A percentile compares a stretch with the other conserved stretches of the same genome.
Evolutionary conservation across 2,113 vertebrate genomes (phyloP).

Genomic region (Gambusia holbrooki): DNA sequence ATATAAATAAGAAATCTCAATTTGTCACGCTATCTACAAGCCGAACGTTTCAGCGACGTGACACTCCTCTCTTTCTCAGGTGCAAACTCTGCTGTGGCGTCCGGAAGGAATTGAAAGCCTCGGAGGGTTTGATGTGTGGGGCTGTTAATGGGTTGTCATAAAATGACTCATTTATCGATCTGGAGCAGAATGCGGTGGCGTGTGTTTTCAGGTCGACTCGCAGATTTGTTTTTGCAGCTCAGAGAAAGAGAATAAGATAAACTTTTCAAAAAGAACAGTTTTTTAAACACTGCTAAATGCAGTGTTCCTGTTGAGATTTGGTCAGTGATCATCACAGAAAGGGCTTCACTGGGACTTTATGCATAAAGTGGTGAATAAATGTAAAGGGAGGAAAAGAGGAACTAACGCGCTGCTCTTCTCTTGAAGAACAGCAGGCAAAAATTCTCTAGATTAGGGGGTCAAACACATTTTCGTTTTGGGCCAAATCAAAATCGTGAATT

Average conservation of each 20-base stretch:
- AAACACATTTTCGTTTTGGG: too few relatives aligned
- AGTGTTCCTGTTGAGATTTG: background rate
- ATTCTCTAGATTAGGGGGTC: too few relatives aligned
- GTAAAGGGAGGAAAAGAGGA: background rate
- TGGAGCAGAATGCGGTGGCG: background rate
- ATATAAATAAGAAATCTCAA: constrained; percentile 68
- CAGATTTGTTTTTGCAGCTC: constrained; percentile 8
- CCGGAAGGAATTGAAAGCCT: constrained; percentile 54
- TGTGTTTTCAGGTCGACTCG: constrained; percentile 10
- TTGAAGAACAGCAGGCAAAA: too few relatives aligned
- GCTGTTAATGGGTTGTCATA: constrained; percentile 47
- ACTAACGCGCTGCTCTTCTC: too few relatives aligned
- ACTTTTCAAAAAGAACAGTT: background rate
- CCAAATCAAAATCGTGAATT: too few relatives aligned
- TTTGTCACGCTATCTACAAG: constrained; percentile 57
- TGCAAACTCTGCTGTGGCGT: constrained; percentile 35
- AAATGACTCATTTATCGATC: constrained; percentile 47
- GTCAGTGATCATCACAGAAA: background rate
- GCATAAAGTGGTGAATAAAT: background rate
- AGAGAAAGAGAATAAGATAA: background rate
- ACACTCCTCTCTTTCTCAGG: constrained; percentile 28
- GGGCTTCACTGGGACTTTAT: background rate
- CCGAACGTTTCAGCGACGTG: constrained; percentile 45
- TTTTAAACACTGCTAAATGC: background rate
- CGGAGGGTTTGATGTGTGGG: constrained; percentile 46